These are phyloP conservation scores for Tetramorium alpestre DNA, from an alignment of 1,140 invertebrate species.

Conservation along the genomic window DNA sequence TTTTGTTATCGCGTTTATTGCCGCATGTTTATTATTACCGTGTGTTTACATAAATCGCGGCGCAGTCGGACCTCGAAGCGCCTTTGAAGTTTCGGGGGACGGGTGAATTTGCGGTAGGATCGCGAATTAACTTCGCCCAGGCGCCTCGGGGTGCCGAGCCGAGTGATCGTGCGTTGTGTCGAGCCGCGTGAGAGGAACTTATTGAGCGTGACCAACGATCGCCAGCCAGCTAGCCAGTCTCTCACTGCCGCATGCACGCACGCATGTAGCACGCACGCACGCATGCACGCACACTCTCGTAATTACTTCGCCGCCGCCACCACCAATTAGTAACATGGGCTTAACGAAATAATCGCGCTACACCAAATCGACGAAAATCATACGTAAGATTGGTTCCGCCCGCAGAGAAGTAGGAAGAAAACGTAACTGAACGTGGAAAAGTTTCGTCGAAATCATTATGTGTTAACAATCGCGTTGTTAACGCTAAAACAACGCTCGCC, in stretches of 20 bases:
- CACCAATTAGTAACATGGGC: constrained; percentile 66
- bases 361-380: constrained; percentile 45
- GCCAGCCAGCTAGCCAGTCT: constrained; percentile 34
- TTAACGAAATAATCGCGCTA: constrained; percentile 67
- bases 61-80: not conserved
- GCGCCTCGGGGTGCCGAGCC: constrained; percentile 31
- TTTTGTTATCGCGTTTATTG: constrained; percentile 23
- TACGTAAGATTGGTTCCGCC: not conserved
- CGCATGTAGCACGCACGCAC: not conserved
- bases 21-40: constrained; percentile 30
- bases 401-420: not conserved
- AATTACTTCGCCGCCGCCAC: constrained; percentile 64
- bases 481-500: too few species aligned
- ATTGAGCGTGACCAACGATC: constrained; percentile 69
- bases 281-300: constrained; percentile 44
- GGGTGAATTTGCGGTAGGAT: constrained; percentile 34
- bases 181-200: constrained; percentile 52
- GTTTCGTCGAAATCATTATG: not conserved
- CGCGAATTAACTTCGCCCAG: constrained; percentile 46
- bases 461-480: not conserved
- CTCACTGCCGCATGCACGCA: constrained; percentile 6
- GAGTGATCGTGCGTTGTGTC: constrained; percentile 39
- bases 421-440: not conserved
- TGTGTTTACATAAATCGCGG: constrained; percentile 44
- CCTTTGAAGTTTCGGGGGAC: constrained; percentile 44